phyloP scores from a whole-genome alignment of 2,888 invertebrate genomes.

The Drosophila austrosaltans region DNA sequence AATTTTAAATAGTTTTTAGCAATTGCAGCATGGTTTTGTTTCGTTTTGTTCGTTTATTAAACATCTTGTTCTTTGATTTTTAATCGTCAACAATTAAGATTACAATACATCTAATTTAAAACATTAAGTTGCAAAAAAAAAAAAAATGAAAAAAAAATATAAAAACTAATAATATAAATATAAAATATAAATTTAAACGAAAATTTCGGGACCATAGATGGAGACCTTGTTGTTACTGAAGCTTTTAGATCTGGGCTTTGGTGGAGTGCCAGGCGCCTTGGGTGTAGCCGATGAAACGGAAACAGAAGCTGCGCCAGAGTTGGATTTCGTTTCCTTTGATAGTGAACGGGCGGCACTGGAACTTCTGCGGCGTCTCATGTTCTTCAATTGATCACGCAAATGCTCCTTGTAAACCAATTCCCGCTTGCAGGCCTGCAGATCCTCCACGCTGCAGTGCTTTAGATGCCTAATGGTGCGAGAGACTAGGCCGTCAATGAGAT shows the following conservation, averaged over 20 bases:
- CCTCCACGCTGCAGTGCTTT: conserved; percentile 65
- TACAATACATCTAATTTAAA: conserved; percentile 22
- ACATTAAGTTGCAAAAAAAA: conserved; percentile 18
- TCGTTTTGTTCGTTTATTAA: conserved; percentile 23
- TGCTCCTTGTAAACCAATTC: conserved; percentile 70
- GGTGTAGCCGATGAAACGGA: background rate
- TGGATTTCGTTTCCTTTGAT: background rate
- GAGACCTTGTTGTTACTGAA: conserved; percentile 28
- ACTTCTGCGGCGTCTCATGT: conserved; percentile 43
- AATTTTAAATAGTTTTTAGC: background rate
- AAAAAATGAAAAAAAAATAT: background rate
- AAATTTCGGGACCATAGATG: conserved; percentile 62
- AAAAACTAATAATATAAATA: too few species aligned
- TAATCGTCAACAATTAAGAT: conserved; percentile 76
- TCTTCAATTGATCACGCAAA: conserved; percentile 58
- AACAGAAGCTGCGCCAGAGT: background rate
- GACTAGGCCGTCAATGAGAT: conserved; percentile 69
- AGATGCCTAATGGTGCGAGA: conserved; percentile 64
- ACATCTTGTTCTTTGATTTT: conserved; percentile 60
- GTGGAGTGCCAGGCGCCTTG: conserved; percentile 60
- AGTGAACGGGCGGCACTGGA: background rate
- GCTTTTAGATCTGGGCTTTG: conserved; percentile 45
- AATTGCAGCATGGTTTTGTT: conserved; percentile 27
- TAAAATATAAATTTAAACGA: conserved; percentile 43
- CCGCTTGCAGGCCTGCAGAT: conserved; percentile 69